Conservation (phyloP, 2,113 vertebrate genomes). For the Lepisosteus osseus region DNA sequence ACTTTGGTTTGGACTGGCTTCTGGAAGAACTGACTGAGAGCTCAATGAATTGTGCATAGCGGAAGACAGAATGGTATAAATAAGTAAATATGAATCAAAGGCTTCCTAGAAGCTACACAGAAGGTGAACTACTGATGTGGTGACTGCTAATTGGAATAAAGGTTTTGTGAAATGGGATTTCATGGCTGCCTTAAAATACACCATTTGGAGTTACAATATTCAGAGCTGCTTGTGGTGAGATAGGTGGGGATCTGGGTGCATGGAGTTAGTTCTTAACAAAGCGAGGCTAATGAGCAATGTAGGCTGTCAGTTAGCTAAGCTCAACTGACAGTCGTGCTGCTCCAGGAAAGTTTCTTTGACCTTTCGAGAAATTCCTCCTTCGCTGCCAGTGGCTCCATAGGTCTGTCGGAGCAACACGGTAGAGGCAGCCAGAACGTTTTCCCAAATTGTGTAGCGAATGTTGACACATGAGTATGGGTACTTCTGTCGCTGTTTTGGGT, state of each 20-base stretch:
- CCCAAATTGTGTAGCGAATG: background rate
- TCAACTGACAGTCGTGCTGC: background rate
- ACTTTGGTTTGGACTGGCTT: constrained; percentile 26
- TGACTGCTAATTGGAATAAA: constrained; percentile 8
- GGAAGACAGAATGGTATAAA: background rate
- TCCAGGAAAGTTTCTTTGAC: constrained; percentile 10
- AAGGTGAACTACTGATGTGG: background rate
- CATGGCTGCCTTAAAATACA: background rate
- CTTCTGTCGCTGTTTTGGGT: background rate
- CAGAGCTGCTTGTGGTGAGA: background rate
- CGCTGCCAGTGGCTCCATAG: background rate
- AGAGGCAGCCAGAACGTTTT: background rate
- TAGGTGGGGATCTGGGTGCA: background rate
- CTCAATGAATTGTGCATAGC: constrained; percentile 29
- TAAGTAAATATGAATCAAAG: background rate
- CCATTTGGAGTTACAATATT: background rate
- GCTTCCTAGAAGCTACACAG: background rate
- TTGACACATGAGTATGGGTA: background rate
- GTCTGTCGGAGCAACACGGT: background rate
- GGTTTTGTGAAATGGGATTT: background rate
- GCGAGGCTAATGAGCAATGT: constrained; percentile 12
- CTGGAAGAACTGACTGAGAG: background rate
- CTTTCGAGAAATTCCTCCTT: background rate
- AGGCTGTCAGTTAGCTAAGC: constrained; percentile 1
- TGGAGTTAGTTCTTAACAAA: constrained; percentile 6